Base-by-base conservation (phyloP, 2,113 vertebrate species). In the Haemorhous mexicanus region DNA sequence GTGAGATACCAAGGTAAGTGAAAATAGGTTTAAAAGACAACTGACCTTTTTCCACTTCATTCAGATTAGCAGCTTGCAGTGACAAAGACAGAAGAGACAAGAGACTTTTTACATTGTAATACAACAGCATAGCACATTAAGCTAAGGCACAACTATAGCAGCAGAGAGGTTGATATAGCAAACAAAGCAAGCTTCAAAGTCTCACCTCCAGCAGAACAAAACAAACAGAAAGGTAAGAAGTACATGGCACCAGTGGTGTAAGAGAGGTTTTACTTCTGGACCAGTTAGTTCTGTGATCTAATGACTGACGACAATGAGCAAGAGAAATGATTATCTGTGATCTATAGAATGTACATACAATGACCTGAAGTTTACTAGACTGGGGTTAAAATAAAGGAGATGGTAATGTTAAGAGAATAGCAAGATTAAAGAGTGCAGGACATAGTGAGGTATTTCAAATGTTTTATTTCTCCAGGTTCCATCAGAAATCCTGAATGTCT, bases 1-100 rank as follows among this genome's bases (percentile, higher is more conserved):
- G 90, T 88, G 83, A 94, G 79, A 96, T 94, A 97, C 68, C 41
- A 62, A 95, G 75, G 62, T 84, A 97, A 92, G 64, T 91, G 96
- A 98, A 98, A 98, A 97, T 96, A 98, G 96, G 98, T 96, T 97
- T 97, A 98, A 98, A 98, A 98, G 97, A 98, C 98, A 96, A 99
- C 99, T 99, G 98, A 99, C 99, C 99, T 99, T 99, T 99, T 98
- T 99, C 99, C 99, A 99, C 99, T 98, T 99, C 99, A 99, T 99
- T 99, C 98, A 99, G 99, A 99, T 99, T 99, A 99, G 99, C 99
- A 98, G 99, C 98, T 99, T 98, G 99, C 97, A 98, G 98, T 98
- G 95, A 98, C 97, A 98, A 98, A 98, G 98, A 98, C 98, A 98
- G 98, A 98, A 98, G 98, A 98, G 98, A 98, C 98, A 98, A 98